phyloP scores from a whole-genome alignment of 2,113 vertebrate genomes.

The Oreochromis niloticus region DNA sequence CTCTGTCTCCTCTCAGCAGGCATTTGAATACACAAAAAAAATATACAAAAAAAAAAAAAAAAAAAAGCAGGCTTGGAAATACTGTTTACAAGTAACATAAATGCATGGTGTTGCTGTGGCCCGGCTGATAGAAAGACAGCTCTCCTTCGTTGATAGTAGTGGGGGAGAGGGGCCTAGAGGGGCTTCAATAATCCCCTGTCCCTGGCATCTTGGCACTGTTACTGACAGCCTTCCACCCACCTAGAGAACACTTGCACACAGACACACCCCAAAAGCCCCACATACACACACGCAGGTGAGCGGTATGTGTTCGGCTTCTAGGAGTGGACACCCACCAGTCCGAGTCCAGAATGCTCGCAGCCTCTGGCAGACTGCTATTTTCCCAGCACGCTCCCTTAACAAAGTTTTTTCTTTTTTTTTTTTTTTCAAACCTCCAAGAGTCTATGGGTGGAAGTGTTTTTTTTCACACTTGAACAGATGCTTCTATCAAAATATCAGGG shows the following conservation, averaged over 20 bases:
- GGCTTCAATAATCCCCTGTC: conserved; percentile 62
- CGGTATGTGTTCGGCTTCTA: conserved; percentile 28
- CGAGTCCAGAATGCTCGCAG: conserved; percentile 55
- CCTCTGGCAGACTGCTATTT: conserved; percentile 68
- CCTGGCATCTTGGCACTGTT: conserved; percentile 59
- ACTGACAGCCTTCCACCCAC: conserved; percentile 67
- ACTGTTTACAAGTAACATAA: conserved; percentile 55
- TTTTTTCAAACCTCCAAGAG: conserved; percentile 23
- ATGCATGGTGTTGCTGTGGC: conserved; percentile 51
- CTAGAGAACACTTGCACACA: background rate
- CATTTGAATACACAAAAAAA: background rate
- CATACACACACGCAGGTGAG: conserved; percentile 26
- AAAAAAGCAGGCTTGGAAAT: background rate
- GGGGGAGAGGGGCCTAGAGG: conserved; percentile 19
- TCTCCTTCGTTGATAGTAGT: conserved; percentile 58
- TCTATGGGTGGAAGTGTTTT: background rate
- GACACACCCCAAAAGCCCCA: background rate
- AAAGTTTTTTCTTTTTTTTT: conserved; percentile 55
- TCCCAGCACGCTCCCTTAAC: conserved; percentile 75
- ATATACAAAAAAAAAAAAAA: conserved; percentile 11
- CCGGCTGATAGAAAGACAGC: conserved; percentile 44
- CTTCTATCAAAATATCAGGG: conserved; percentile 56
- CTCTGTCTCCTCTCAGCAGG: conserved; percentile 17
- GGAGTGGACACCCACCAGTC: conserved; percentile 56
- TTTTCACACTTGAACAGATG: conserved; percentile 66